Base-by-base conservation (phyloP, 2,888 invertebrate species). In the Tuta absoluta region DNA sequence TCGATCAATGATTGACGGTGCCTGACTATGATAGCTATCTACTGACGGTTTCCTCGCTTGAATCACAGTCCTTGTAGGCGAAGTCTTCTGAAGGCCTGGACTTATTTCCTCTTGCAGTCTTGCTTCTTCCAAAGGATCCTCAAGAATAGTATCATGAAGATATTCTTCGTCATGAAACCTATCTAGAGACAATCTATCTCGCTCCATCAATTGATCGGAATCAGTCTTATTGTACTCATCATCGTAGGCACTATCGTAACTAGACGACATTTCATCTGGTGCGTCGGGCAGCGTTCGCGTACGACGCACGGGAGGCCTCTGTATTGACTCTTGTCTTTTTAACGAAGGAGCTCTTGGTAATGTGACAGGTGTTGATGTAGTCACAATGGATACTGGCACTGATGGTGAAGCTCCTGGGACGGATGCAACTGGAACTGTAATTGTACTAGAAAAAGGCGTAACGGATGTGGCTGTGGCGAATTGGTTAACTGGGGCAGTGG, bases 201-300 rank as follows among this genome's bases (percentile, higher is more conserved):
- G 85, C 68, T 90, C 89, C 76, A 80, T 80, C 73, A 77, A 73
- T 87, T 87, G 87, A 84, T 91, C 89, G 74, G 84, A 84, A 81
- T 90, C 91, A 91, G 91, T 90, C 91, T 91, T 90, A 85, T 90
- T 74, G 79, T 89, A 90, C 84, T 91, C 91, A 73, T 91, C 89
- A 72, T 91, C 91, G 82, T 90, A 91, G 91, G 91, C 91, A 91
- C 91, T 90, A 89, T 91, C 91, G 74, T 86, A 89, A 82, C 86
- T 85, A 71, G 84, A 82, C 77, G 84, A 81, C 72, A 76, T 68
- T 77, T 86, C 81, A 68, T 91, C 91, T 58, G 91, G 91, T 67
- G 91, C 91, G 72, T 91, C 91, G 61, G 91, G 91, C 73, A 91
- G 81, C 62, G 91, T 91, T 71, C 91, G 83, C 48, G 80, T 91